phyloP scores from a whole-genome alignment of 1,140 invertebrate genomes.

The Himalopsyche phryganea region DNA sequence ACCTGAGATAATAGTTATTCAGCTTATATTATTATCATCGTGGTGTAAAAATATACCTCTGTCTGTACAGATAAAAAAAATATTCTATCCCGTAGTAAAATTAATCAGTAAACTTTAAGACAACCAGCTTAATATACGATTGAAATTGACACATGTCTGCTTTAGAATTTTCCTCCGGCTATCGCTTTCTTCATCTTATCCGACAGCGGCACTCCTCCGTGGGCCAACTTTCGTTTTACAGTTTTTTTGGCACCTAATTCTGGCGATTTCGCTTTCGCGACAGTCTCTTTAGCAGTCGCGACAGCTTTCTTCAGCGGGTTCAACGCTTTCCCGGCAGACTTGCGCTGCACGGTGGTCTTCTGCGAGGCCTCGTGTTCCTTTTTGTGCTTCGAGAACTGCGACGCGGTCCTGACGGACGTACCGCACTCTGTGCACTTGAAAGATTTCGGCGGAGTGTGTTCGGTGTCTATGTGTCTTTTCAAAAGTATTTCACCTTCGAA shows the following conservation, averaged over 20 bases:
- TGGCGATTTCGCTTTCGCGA: neutral
- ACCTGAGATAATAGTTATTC: too few species aligned
- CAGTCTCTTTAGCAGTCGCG: neutral
- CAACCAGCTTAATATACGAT: too few species aligned
- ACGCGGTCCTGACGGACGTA: conserved; percentile 18
- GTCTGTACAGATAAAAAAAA: too few species aligned
- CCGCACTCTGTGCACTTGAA: conserved; percentile 24
- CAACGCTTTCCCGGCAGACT: neutral
- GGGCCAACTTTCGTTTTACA: conserved; percentile 17
- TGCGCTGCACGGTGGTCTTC: neutral
- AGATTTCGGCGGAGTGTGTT: conserved; percentile 46
- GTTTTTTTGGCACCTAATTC: neutral
- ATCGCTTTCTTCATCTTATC: conserved; percentile 31
- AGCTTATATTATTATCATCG: neutral
- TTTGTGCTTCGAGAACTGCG: conserved; percentile 27
- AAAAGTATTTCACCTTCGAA: conserved; percentile 47
- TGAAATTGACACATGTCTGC: neutral
- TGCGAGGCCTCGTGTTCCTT: conserved; percentile 6
- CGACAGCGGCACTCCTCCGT: conserved; percentile 28
- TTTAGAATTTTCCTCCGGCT: conserved; percentile 28
- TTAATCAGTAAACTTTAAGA: too few species aligned
- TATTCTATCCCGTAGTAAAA: too few species aligned
- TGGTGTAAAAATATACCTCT: conserved; percentile 4
- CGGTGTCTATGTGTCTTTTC: conserved; percentile 42
- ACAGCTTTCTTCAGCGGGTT: conserved; percentile 1